phyloP scores from a whole-genome alignment of 2,888 invertebrate genomes.

The Melanotus villosus region DNA sequence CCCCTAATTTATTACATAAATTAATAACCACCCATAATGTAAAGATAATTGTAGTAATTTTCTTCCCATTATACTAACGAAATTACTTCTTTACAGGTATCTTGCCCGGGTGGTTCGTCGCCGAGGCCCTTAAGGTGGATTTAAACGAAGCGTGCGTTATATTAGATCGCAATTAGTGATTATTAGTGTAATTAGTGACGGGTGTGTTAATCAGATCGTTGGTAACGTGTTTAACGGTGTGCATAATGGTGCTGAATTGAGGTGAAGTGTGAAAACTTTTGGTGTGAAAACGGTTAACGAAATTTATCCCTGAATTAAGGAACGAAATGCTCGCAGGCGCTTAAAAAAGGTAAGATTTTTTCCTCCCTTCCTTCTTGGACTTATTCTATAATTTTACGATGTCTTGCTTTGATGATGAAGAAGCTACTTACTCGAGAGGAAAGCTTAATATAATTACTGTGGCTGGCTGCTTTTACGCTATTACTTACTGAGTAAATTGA shows the following conservation, averaged over 20 bases:
- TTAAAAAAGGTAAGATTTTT: conserved; percentile 10
- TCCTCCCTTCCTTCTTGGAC: not conserved
- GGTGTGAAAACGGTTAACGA: conserved; percentile 19
- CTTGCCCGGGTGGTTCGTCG: not conserved
- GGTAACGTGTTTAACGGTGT: conserved; percentile 26
- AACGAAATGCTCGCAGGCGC: conserved; percentile 10
- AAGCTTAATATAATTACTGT: not conserved
- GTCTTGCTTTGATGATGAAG: conserved; percentile 1
- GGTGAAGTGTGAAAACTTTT: conserved; percentile 30
- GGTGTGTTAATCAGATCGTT: conserved; percentile 31
- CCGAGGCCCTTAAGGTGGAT: not conserved
- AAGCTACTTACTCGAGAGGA: not conserved
- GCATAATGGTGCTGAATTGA: conserved; percentile 27
- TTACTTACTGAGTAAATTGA: not conserved
- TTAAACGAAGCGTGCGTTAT: conserved; percentile 3
- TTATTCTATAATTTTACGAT: not conserved
- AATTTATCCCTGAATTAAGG: conserved; percentile 6
- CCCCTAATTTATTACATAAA: too few species aligned
- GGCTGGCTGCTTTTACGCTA: not conserved
- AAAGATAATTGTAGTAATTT: not conserved
- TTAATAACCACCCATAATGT: not conserved
- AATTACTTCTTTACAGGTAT: conserved; percentile 12
- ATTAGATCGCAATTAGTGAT: conserved; percentile 28
- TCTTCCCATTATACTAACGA: not conserved
- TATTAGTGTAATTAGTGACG: conserved; percentile 34